Percentiles rank a stretch among this genome's conserved stretches.
Conservation (phyloP, 2,888 invertebrate species). For the Monopis laevigella region DNA sequence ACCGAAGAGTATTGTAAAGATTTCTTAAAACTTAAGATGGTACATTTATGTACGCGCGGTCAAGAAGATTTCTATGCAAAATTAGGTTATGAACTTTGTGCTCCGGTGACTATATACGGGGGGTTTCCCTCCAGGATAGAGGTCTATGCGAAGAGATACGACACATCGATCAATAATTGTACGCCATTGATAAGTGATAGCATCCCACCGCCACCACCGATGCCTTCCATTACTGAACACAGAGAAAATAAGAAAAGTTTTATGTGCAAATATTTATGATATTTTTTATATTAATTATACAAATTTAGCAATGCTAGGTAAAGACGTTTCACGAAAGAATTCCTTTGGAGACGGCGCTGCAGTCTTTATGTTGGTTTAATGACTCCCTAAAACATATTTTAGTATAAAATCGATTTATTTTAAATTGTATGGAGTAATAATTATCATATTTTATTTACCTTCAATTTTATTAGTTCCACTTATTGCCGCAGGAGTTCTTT, state of each 20-base stretch:
- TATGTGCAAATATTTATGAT: conserved; percentile 47
- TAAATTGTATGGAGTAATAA: too few relatives aligned
- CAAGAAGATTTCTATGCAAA: conserved; percentile 80
- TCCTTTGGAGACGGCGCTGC: too few relatives aligned
- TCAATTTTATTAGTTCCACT: too few relatives aligned
- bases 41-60: conserved; percentile 77
- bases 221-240: too few relatives aligned
- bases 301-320: too few relatives aligned
- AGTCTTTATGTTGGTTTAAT: too few relatives aligned
- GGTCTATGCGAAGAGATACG: not conserved
- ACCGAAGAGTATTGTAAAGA: conserved; percentile 78
- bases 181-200: not conserved
- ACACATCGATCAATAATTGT: not conserved
- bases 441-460: too few relatives aligned
- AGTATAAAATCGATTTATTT: too few relatives aligned
- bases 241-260: conserved; percentile 43
- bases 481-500: too few relatives aligned
- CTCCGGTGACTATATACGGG: conserved; percentile 76
- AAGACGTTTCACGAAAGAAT: too few relatives aligned
- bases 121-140: conserved; percentile 17
- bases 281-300: not conserved
- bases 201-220: conserved; percentile 46
- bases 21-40: conserved; percentile 67
- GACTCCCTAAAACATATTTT: too few relatives aligned
- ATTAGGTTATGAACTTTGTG: conserved; percentile 75